Evolutionary conservation across 2,888 invertebrate genomes (phyloP).

Genomic region (Hemaris fuciformis): DNA sequence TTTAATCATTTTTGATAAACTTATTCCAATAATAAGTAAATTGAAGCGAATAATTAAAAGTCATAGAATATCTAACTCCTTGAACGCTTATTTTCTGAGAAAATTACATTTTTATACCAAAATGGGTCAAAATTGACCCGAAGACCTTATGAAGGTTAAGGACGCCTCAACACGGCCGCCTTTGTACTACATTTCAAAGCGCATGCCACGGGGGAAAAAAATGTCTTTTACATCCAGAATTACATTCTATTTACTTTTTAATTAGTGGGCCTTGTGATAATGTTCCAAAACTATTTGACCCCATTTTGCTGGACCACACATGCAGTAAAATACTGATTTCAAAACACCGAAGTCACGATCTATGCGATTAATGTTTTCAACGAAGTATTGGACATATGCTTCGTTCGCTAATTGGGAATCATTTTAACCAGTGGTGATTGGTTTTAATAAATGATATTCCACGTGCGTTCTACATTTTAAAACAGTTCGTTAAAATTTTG

Average conservation of each 20-base stretch:
- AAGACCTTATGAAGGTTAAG: too few relatives aligned
- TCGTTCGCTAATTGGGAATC: conserved; percentile 12
- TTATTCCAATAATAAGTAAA: too few relatives aligned
- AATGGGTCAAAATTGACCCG: too few relatives aligned
- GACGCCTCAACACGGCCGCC: background rate
- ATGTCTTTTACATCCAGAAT: background rate
- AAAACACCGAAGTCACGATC: conserved; percentile 41
- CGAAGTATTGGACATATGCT: conserved; percentile 21
- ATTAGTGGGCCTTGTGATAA: conserved; percentile 22
- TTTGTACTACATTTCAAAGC: conserved; percentile 9
- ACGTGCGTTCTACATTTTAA: background rate
- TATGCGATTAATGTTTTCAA: conserved; percentile 36
- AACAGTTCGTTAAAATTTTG: background rate
- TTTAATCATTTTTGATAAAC: too few relatives aligned
- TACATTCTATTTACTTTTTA: conserved; percentile 19
- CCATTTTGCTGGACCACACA: conserved; percentile 42
- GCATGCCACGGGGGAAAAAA: background rate
- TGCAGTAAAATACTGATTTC: conserved; percentile 41
- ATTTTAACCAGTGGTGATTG: background rate
- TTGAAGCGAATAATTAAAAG: too few relatives aligned
- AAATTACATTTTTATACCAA: too few relatives aligned
- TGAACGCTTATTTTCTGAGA: too few relatives aligned
- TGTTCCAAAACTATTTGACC: conserved; percentile 22
- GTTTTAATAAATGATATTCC: background rate
- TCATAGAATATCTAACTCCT: too few relatives aligned